Percentiles rank a stretch among this genome's conserved stretches.
These are phyloP conservation scores for Amaurobius ferox DNA, from an alignment of 2,888 invertebrate genomes.

Conservation along the genomic window DNA sequence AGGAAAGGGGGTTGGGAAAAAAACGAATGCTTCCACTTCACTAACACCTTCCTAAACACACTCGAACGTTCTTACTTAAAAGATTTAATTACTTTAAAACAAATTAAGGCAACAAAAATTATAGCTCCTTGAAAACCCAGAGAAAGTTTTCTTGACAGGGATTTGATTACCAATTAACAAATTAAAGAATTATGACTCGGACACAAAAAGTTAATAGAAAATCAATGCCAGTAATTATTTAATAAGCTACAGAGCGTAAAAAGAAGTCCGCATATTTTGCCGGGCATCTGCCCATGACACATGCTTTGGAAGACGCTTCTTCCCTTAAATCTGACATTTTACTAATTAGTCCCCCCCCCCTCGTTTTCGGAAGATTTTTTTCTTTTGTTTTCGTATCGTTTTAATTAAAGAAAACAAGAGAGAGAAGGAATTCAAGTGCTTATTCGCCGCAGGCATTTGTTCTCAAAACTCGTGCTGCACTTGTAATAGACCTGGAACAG, in stretches of 20 bases:
- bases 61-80: slow-evolving; percentile 44
- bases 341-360: slow-evolving; percentile 61
- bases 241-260: slow-evolving; percentile 66
- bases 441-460: slow-evolving; percentile 58
- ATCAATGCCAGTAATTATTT: slow-evolving; percentile 70
- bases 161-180: slow-evolving; percentile 72
- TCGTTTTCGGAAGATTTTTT: slow-evolving; percentile 39
- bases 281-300: slow-evolving; percentile 49
- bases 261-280: slow-evolving; percentile 50
- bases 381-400: slow-evolving; percentile 70
- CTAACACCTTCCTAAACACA: slow-evolving; percentile 57
- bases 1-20: neutral
- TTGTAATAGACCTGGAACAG: slow-evolving; percentile 19
- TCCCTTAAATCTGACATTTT: slow-evolving; percentile 71
- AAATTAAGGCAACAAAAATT: slow-evolving; percentile 71
- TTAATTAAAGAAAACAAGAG: slow-evolving; percentile 71
- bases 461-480: slow-evolving; percentile 20
- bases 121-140: slow-evolving; percentile 17
- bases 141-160: slow-evolving; percentile 65
- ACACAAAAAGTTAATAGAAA: slow-evolving; percentile 72
- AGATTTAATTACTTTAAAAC: slow-evolving; percentile 69
- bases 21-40: slow-evolving; percentile 38
- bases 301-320: slow-evolving; percentile 47
- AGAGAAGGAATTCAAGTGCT: slow-evolving; percentile 57
- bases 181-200: slow-evolving; percentile 69